These are phyloP conservation scores for Corythornis cristatus DNA, from an alignment of 2,113 vertebrate genomes.

Conservation along the genomic window DNA sequence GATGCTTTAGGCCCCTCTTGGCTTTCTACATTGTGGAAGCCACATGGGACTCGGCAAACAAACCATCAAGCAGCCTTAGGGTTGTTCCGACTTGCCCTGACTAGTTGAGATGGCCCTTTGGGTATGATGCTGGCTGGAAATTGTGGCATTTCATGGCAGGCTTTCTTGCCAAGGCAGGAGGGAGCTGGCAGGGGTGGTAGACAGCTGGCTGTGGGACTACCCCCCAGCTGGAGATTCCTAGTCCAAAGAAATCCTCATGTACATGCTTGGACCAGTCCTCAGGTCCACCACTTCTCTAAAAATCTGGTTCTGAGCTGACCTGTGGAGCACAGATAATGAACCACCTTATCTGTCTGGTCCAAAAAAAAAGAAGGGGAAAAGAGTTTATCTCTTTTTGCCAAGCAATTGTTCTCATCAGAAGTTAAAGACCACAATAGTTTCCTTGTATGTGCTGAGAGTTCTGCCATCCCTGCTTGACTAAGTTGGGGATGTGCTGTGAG, in stretches of 20 bases:
- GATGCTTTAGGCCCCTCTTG: neutral
- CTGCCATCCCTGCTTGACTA: neutral
- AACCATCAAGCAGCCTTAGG: neutral
- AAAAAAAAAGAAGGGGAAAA: neutral
- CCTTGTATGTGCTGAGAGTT: neutral
- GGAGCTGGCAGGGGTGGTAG: neutral
- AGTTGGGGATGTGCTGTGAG: neutral
- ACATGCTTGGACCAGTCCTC: neutral
- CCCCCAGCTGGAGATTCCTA: neutral
- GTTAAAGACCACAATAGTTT: neutral
- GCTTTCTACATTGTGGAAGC: neutral
- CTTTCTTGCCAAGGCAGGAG: neutral
- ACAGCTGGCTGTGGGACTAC: neutral
- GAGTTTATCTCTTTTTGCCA: neutral
- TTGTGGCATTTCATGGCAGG: neutral
- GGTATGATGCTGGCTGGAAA: slow-evolving; percentile 26
- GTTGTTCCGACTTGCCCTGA: slow-evolving; percentile 8
- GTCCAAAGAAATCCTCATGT: neutral
- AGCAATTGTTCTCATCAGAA: neutral
- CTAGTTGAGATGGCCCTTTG: neutral
- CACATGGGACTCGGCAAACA: neutral
- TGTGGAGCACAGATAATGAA: neutral
- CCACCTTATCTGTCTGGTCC: neutral
- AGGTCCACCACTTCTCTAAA: neutral
- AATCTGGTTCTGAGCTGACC: neutral